Percentiles rank a stretch among this genome's conserved stretches.
phyloP scores from a whole-genome alignment of 2,797 vertebrate species.

The Neoniphon sammara region DNA sequence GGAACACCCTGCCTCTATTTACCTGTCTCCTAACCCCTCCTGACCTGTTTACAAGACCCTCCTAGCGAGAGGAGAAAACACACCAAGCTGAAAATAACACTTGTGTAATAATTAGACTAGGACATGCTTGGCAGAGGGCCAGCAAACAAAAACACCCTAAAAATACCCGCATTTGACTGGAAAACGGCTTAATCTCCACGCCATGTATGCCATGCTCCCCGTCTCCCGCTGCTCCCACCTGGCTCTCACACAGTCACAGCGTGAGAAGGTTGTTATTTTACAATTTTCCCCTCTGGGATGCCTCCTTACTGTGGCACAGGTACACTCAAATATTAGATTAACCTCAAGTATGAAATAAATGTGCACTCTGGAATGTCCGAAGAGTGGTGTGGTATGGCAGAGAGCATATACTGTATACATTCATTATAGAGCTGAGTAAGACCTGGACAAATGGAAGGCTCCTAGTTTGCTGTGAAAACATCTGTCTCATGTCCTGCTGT shows the following conservation, averaged over 20 bases:
- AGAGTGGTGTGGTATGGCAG: conserved; percentile 4
- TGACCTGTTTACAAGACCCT: conserved; percentile 81
- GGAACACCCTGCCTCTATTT: conserved; percentile 81
- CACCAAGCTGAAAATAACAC: conserved; percentile 80
- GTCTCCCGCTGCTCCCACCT: conserved; percentile 62
- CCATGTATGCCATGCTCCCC: conserved; percentile 2
- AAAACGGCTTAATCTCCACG: conserved; percentile 50
- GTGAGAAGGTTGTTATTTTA: conserved; percentile 71
- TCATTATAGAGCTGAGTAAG: background rate
- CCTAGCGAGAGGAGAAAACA: conserved; percentile 68
- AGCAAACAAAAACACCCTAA: conserved; percentile 83
- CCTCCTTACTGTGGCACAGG: conserved; percentile 52
- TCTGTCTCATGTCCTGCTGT: background rate
- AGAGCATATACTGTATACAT: conserved; percentile 26
- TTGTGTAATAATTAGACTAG: conserved; percentile 78
- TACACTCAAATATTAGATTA: conserved; percentile 67
- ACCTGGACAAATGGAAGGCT: conserved; percentile 10
- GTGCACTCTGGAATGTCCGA: conserved; percentile 45
- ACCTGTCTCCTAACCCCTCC: conserved; percentile 79
- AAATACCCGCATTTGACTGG: conserved; percentile 73
- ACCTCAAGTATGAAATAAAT: conserved; percentile 60
- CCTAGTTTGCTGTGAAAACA: conserved; percentile 16
- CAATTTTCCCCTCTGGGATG: conserved; percentile 49
- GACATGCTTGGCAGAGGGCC: conserved; percentile 71
- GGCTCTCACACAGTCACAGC: conserved; percentile 46